These are phyloP conservation scores for Gymnogyps californianus DNA, from an alignment of 2,113 vertebrate species.

Conservation along the genomic window DNA sequence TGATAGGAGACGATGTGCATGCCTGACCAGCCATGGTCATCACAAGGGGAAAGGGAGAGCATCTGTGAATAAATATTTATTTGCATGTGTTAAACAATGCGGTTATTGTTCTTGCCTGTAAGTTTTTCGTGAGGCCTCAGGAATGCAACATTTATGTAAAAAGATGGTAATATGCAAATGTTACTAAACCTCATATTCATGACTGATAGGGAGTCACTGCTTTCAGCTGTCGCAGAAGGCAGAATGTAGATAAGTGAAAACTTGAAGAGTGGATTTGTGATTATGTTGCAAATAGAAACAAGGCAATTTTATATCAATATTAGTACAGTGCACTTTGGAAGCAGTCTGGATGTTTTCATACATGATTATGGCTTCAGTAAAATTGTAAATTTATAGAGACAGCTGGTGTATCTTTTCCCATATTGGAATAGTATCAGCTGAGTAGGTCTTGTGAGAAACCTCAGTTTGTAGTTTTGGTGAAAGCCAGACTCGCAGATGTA, in stretches of 20 bases:
- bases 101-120: not conserved
- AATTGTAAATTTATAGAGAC: not conserved
- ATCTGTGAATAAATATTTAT: not conserved
- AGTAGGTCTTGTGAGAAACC: not conserved
- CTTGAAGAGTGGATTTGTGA: not conserved
- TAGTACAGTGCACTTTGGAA: constrained; percentile 19
- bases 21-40: not conserved
- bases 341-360: constrained; percentile 16
- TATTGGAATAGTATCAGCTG: not conserved
- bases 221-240: not conserved
- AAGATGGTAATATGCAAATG: not conserved
- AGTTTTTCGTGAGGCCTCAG: not conserved
- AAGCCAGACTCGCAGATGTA: not conserved
- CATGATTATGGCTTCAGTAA: not conserved
- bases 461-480: not conserved
- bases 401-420: not conserved
- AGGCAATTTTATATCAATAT: constrained; percentile 9
- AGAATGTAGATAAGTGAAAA: not conserved
- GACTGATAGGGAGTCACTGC: not conserved
- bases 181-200: not conserved
- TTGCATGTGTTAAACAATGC: not conserved
- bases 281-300: not conserved
- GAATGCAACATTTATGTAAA: not conserved
- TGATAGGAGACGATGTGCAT: not conserved
- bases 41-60: not conserved